A percentile compares a stretch with the other conserved stretches of the same genome.
These are phyloP conservation scores for Garrulus glandarius DNA, from an alignment of 2,797 vertebrate genomes.

Conservation along the genomic window DNA sequence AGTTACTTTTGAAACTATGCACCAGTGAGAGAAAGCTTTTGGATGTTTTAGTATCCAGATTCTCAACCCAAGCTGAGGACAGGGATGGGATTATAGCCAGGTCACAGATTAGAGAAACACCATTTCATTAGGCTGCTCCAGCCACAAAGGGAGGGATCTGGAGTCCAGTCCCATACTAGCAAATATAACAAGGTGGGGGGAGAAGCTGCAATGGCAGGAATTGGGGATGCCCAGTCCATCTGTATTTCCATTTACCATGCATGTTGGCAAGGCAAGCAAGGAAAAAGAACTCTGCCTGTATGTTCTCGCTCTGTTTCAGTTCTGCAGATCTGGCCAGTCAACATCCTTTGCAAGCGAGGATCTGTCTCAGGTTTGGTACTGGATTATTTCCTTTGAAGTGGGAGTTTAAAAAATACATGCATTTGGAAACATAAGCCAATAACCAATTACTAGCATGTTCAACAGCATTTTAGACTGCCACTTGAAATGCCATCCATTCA, in stretches of 20 bases:
- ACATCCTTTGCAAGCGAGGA: rapidly evolving
- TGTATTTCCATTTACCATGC: not conserved
- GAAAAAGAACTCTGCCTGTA: not conserved
- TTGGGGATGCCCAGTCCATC: not conserved
- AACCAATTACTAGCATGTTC: not conserved
- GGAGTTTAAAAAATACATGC: not conserved
- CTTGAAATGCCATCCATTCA: not conserved
- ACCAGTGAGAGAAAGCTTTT: not conserved
- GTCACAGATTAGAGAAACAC: not conserved
- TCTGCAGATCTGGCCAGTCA: not conserved
- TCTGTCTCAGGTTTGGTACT: not conserved
- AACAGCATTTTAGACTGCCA: not conserved
- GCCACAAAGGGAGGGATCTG: not conserved
- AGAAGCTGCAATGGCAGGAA: not conserved
- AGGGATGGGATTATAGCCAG: not conserved
- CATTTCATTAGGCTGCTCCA: not conserved
- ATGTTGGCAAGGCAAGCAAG: not conserved
- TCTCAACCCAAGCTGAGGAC: not conserved
- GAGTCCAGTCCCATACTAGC: rapidly evolving
- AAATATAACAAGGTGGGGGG: rapidly evolving
- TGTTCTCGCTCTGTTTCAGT: not conserved
- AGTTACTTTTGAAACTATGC: not conserved
- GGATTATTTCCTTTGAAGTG: not conserved
- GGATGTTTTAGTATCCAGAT: not conserved
- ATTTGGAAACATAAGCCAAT: not conserved